Percentiles rank a stretch among this genome's conserved stretches.
phyloP scores from a whole-genome alignment of 2,113 vertebrate genomes.

The Talpa occidentalis region DNA sequence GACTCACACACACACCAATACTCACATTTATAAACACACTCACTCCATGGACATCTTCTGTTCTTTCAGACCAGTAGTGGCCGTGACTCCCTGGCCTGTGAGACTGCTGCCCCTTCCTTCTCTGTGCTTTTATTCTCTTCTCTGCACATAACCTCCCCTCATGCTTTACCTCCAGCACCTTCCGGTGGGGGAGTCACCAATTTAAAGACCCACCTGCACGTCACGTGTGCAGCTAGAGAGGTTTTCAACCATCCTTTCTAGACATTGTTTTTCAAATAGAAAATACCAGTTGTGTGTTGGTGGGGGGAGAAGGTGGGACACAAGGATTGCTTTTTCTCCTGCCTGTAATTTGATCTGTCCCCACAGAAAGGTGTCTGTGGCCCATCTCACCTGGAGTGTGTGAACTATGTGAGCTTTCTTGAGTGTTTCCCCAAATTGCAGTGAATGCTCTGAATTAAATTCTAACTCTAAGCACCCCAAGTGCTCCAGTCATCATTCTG shows the following conservation, averaged over 20 bases:
- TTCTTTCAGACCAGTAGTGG: neutral
- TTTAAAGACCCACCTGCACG: neutral
- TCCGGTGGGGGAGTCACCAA: neutral
- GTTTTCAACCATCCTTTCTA: neutral
- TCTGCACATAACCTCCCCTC: neutral
- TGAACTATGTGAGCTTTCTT: neutral
- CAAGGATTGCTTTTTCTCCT: neutral
- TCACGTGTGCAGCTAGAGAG: neutral
- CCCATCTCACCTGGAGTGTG: neutral
- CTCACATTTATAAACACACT: neutral
- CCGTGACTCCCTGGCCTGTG: neutral
- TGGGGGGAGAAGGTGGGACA: neutral
- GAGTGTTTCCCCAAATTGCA: neutral
- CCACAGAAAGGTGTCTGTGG: neutral
- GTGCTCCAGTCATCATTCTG: neutral
- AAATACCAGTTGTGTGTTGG: neutral
- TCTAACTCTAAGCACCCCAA: neutral
- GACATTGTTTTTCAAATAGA: neutral
- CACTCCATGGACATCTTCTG: fast-evolving
- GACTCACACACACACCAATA: neutral
- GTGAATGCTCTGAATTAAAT: neutral
- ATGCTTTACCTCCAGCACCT: neutral
- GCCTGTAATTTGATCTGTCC: neutral
- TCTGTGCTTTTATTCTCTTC: neutral
- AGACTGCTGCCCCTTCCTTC: neutral